A percentile compares a stretch with the other conserved stretches of the same genome.
These are phyloP conservation scores for Cydia fagiglandana DNA, from an alignment of 1,140 invertebrate genomes.

Conservation along the genomic window DNA sequence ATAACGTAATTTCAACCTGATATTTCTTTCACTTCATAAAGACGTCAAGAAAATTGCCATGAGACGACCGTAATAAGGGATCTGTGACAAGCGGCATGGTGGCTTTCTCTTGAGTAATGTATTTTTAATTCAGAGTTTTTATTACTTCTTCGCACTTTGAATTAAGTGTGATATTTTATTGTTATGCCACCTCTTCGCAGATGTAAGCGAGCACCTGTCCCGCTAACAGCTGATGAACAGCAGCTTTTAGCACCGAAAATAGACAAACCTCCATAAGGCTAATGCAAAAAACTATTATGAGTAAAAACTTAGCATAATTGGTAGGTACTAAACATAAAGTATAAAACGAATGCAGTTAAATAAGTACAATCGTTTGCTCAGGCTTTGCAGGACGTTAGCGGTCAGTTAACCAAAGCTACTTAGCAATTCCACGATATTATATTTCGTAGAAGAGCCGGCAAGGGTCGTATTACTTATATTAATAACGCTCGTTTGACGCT, in stretches of 20 bases:
- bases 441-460: constrained; percentile 41
- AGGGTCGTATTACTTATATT: constrained; percentile 43
- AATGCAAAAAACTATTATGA: neutral
- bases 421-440: constrained; percentile 33
- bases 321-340: neutral
- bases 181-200: constrained; percentile 21
- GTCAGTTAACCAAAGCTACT: constrained; percentile 35
- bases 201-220: neutral
- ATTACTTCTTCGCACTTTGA: constrained; percentile 21
- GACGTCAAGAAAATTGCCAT: constrained; percentile 16
- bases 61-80: constrained; percentile 21
- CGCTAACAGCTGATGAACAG: neutral
- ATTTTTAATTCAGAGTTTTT: constrained; percentile 18
- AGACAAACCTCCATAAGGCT: neutral
- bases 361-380: neutral
- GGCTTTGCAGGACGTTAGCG: constrained; percentile 30
- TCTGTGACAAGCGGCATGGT: constrained; percentile 16
- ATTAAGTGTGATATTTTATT: constrained; percentile 17
- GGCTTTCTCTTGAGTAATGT: constrained; percentile 30
- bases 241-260: constrained; percentile 10
- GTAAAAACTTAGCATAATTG: neutral
- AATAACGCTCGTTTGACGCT: constrained; percentile 39
- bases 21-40: constrained; percentile 25
- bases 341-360: neutral
- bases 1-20: neutral